Evolutionary conservation across 2,888 invertebrate species (phyloP).

Genomic region (Orthosia incerta): DNA sequence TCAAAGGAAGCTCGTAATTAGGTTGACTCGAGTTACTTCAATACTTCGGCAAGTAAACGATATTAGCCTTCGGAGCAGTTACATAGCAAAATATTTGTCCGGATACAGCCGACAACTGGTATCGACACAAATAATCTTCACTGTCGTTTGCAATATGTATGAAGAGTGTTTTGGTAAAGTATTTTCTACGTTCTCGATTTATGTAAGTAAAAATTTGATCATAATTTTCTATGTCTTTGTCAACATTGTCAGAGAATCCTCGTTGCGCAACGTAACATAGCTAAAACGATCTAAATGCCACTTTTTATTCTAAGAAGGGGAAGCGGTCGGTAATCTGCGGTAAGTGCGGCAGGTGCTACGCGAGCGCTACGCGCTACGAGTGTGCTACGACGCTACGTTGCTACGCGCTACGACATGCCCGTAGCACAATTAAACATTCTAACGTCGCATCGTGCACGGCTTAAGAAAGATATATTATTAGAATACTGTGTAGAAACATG

Average conservation of each 20-base stretch:
- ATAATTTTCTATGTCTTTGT: conserved; percentile 34
- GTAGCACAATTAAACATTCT: conserved; percentile 48
- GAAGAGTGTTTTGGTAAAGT: conserved; percentile 5
- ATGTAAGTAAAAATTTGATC: conserved; percentile 25
- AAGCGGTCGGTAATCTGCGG: conserved; percentile 78
- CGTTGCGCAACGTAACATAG: conserved; percentile 52
- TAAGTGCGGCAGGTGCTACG: conserved; percentile 83
- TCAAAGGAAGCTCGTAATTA: conserved; percentile 79
- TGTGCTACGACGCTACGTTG: conserved; percentile 68
- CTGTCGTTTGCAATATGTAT: conserved; percentile 5
- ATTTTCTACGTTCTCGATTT: not conserved
- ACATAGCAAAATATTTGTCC: conserved; percentile 70
- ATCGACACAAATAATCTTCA: conserved; percentile 32
- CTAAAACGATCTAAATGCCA: conserved; percentile 66
- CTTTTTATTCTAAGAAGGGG: conserved; percentile 76
- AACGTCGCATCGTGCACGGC: conserved; percentile 15
- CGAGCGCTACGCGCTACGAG: conserved; percentile 77
- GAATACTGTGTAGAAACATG: conserved; percentile 9
- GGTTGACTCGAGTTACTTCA: conserved; percentile 75
- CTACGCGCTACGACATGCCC: conserved; percentile 66
- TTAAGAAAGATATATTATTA: conserved; percentile 32
- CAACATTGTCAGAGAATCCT: conserved; percentile 49
- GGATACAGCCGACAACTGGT: conserved; percentile 50
- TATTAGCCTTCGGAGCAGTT: conserved; percentile 73
- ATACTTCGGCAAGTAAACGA: conserved; percentile 74